Conservation (phyloP, 2,113 vertebrate species). For the Gadus chalcogrammus region DNA sequence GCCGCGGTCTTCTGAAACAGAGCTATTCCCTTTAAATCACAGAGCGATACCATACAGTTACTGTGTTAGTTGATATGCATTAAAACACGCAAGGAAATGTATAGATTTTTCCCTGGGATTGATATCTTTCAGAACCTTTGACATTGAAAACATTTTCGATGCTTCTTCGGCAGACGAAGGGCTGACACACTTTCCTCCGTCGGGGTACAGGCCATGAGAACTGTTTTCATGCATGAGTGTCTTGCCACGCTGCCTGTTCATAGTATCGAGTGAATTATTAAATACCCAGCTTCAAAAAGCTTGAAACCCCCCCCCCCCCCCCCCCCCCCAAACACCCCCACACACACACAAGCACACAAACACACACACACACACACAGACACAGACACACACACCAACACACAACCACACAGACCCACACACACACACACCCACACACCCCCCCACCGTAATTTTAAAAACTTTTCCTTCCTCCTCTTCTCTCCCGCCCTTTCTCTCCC, state of each 20-base stretch:
- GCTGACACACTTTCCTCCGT: slow-evolving; percentile 56
- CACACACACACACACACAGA: too few species aligned
- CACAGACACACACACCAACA: too few species aligned
- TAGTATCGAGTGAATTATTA: slow-evolving; percentile 77
- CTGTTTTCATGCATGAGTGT: slow-evolving; percentile 52
- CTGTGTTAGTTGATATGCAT: background rate
- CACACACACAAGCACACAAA: too few species aligned
- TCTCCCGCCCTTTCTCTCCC: slow-evolving; percentile 23
- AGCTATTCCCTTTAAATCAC: too few species aligned
- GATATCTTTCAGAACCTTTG: background rate
- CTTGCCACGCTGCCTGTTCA: slow-evolving; percentile 54
- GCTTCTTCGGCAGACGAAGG: slow-evolving; percentile 20
- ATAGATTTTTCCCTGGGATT: background rate
- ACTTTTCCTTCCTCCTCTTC: slow-evolving; percentile 57
- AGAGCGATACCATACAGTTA: too few species aligned
- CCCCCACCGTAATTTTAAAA: slow-evolving; percentile 54
- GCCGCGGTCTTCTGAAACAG: too few species aligned
- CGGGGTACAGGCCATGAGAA: slow-evolving; percentile 33
- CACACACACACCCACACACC: too few species aligned
- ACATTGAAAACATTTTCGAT: background rate
- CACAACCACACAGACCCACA: too few species aligned
- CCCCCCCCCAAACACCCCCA: background rate
- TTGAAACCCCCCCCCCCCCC: slow-evolving; percentile 70
- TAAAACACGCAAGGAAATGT: background rate
- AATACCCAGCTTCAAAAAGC: slow-evolving; percentile 72